These are phyloP conservation scores for Aphelinus atriplicis DNA, from an alignment of 1,140 invertebrate genomes.

Conservation along the genomic window DNA sequence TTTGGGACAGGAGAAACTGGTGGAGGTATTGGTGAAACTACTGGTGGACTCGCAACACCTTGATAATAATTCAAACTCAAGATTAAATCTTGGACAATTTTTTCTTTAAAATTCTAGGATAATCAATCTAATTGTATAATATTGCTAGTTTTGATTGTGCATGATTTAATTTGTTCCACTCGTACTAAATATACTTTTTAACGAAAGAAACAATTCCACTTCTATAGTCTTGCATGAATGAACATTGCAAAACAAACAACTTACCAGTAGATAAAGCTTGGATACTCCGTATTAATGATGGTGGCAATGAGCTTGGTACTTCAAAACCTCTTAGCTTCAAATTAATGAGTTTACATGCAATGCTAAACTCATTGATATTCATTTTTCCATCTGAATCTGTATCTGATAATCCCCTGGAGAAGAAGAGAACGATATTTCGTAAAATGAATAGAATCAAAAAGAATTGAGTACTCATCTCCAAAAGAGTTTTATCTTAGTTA, in stretches of 20 bases:
- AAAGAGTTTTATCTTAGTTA: too few species aligned
- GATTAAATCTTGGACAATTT: neutral
- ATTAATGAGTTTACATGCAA: constrained; percentile 97
- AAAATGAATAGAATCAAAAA: neutral
- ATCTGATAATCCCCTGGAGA: constrained; percentile 87
- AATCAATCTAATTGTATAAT: neutral
- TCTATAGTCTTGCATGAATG: neutral
- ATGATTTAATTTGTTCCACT: constrained; percentile 7
- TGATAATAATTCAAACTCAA: constrained; percentile 5
- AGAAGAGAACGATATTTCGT: constrained; percentile 34
- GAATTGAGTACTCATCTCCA: too few species aligned
- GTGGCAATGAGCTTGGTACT: constrained; percentile 86
- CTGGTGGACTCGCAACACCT: constrained; percentile 44
- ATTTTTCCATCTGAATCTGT: constrained; percentile 97
- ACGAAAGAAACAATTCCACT: neutral
- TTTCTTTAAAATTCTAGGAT: neutral
- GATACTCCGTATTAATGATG: constrained; percentile 75
- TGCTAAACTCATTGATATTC: constrained; percentile 96
- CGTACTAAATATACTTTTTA: constrained; percentile 10
- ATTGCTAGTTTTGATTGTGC: neutral
- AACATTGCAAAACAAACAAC: constrained; percentile 19
- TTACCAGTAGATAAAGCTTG: constrained; percentile 65
- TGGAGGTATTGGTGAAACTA: constrained; percentile 44
- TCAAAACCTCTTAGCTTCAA: constrained; percentile 92
- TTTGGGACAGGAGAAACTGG: constrained; percentile 40